These are phyloP conservation scores for Bufo bufo DNA, from an alignment of 2,113 vertebrate genomes.

Conservation along the genomic window DNA sequence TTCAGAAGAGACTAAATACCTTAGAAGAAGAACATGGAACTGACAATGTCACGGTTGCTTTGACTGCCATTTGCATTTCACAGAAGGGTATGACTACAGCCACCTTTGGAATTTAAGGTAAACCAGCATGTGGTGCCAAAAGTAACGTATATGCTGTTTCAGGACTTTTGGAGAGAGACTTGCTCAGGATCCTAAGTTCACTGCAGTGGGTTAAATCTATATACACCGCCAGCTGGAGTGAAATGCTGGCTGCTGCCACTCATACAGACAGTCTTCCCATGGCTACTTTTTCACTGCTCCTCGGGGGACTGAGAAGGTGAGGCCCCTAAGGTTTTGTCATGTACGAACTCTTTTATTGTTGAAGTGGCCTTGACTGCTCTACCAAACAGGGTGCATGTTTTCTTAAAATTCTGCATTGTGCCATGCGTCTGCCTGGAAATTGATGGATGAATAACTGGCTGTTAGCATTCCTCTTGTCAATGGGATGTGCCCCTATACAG, in stretches of 20 bases:
- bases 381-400: background rate
- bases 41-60: constrained; percentile 68
- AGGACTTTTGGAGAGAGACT: constrained; percentile 81
- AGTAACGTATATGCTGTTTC: constrained; percentile 2
- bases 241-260: constrained; percentile 65
- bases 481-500: no score
- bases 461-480: no score
- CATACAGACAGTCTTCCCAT: constrained; percentile 70
- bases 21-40: constrained; percentile 75
- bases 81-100: constrained; percentile 66
- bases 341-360: background rate
- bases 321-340: background rate
- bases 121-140: background rate
- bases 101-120: background rate
- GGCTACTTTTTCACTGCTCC: constrained; percentile 76
- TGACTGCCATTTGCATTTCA: constrained; percentile 76
- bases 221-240: constrained; percentile 68
- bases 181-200: constrained; percentile 76
- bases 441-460: no score
- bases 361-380: background rate
- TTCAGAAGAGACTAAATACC: constrained; percentile 73
- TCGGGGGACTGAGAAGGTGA: constrained; percentile 78
- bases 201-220: constrained; percentile 69
- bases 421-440: background rate
- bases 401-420: background rate